Evolutionary conservation across 2,113 vertebrate species (phyloP).

Genomic region (Cyprinodon tularosa): DNA sequence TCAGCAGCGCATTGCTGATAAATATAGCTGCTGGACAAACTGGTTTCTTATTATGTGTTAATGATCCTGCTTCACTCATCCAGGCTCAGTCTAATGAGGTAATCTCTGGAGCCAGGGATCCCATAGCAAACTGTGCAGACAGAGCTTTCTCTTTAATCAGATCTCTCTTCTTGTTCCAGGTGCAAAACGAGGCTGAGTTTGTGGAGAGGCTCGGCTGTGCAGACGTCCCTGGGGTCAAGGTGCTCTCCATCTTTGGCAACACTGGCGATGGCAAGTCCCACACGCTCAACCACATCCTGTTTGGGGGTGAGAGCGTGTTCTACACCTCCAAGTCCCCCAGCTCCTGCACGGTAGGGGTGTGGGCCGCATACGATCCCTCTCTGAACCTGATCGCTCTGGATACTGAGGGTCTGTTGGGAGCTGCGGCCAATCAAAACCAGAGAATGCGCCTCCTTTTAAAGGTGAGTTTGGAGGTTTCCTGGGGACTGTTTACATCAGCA

Average conservation of each 20-base stretch:
- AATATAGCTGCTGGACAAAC: background rate
- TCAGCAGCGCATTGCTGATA: background rate
- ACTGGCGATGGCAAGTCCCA: constrained; percentile 87
- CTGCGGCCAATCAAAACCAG: constrained; percentile 79
- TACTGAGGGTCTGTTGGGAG: constrained; percentile 83
- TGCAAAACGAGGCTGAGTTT: constrained; percentile 72
- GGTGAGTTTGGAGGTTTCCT: constrained; percentile 28
- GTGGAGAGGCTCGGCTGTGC: constrained; percentile 74
- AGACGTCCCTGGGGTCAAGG: constrained; percentile 76
- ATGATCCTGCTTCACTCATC: background rate
- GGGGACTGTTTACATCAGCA: background rate
- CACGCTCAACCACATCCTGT: constrained; percentile 84
- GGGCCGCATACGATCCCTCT: constrained; percentile 80
- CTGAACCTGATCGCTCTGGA: constrained; percentile 79
- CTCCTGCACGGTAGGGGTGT: constrained; percentile 85
- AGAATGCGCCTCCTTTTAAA: constrained; percentile 83
- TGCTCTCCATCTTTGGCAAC: constrained; percentile 86
- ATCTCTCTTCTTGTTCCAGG: constrained; percentile 54
- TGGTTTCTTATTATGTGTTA: background rate
- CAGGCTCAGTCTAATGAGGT: constrained; percentile 2
- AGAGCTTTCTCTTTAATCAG: too few species aligned
- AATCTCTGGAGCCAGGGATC: background rate
- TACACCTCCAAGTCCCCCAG: constrained; percentile 82
- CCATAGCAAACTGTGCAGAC: background rate
- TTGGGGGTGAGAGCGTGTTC: constrained; percentile 76